Percentiles rank a stretch among this genome's conserved stretches.
Conservation (phyloP, 2,797 vertebrate species). For the Lepus oiostolus region DNA sequence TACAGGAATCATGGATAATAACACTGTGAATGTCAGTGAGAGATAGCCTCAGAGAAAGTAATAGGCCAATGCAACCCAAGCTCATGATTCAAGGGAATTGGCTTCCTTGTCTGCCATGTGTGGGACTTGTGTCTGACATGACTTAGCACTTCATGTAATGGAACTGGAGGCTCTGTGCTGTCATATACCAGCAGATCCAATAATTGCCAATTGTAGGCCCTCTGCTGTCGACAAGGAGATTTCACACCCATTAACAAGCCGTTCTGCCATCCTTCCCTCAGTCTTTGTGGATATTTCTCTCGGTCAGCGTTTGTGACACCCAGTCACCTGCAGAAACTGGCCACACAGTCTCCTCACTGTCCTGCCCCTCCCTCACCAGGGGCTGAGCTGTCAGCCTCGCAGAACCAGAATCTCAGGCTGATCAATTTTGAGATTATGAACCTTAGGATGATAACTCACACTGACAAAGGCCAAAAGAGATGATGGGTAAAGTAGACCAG, state of each 20-base stretch:
- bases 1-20: neutral
- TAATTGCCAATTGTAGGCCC: neutral
- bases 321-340: neutral
- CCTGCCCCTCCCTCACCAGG: too few species aligned
- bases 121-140: neutral
- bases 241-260: neutral
- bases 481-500: neutral
- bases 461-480: neutral
- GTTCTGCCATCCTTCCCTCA: neutral
- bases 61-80: neutral
- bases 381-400: neutral
- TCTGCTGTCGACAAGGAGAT: neutral
- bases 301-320: too few species aligned
- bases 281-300: neutral
- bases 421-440: neutral
- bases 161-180: neutral
- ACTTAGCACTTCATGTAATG: neutral
- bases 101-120: neutral
- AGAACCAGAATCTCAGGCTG: neutral
- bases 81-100: neutral
- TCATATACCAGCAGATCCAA: neutral
- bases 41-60: neutral
- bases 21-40: neutral
- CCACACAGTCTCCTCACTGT: neutral
- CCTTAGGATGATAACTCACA: neutral